Conservation (phyloP, 2,113 vertebrate species). For the human (Homo sapiens) region GRCh38 chr9:87607501-87608000, state of each 20-base stretch:
- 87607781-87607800: not conserved
- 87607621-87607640: not conserved
- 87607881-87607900: no score
- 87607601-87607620: not conserved
- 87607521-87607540: not conserved
- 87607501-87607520: not conserved
- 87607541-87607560: not conserved
- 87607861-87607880: no score
- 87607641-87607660: not conserved
- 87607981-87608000: no score
- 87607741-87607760: not conserved
- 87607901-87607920: no score
- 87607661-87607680: not conserved
- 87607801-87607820: not conserved
- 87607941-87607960: no score
- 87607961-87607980: no score
- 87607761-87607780: not conserved
- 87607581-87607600: not conserved
- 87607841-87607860: no score
- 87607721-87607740: fast-evolving
- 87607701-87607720: not conserved
- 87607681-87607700: not conserved
- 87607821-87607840: not conserved
- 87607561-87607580: not conserved
- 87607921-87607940: no score